Evolutionary conservation across 2,113 vertebrate genomes (phyloP).

Genomic region (Hipposideros armiger): DNA sequence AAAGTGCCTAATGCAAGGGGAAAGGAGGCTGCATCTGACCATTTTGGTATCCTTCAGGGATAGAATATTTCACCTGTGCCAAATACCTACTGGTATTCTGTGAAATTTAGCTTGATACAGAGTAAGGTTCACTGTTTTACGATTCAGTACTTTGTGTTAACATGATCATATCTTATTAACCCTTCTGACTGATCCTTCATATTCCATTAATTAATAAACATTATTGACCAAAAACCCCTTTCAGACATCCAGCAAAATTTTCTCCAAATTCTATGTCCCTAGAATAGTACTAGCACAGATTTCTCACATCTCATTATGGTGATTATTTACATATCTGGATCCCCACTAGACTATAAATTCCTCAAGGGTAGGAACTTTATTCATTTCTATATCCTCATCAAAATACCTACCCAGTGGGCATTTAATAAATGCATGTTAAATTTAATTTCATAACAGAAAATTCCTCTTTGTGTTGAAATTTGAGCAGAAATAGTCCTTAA

Average conservation of each 20-base stretch:
- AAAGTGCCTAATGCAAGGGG: not conserved
- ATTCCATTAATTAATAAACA: not conserved
- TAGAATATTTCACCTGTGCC: not conserved
- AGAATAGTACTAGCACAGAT: not conserved
- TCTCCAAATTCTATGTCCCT: not conserved
- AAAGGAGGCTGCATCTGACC: not conserved
- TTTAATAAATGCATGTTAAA: not conserved
- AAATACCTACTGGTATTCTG: not conserved
- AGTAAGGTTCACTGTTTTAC: constrained; percentile 8
- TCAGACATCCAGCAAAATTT: constrained; percentile 1
- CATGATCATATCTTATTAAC: not conserved
- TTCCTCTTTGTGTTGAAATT: not conserved
- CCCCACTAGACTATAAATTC: not conserved
- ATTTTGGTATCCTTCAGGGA: not conserved
- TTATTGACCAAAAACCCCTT: not conserved
- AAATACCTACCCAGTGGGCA: not conserved
- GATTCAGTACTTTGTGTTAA: not conserved
- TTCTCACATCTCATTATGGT: not conserved
- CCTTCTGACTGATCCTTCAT: not conserved
- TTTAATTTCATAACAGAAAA: constrained; percentile 37
- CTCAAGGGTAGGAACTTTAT: not conserved
- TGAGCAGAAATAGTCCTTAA: constrained; percentile 27
- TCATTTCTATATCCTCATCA: not conserved
- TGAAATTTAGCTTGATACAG: constrained; percentile 33
- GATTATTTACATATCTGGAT: not conserved